Evolutionary conservation across 2,113 vertebrate species (phyloP).

Genomic region (Tamias sibiricus): DNA sequence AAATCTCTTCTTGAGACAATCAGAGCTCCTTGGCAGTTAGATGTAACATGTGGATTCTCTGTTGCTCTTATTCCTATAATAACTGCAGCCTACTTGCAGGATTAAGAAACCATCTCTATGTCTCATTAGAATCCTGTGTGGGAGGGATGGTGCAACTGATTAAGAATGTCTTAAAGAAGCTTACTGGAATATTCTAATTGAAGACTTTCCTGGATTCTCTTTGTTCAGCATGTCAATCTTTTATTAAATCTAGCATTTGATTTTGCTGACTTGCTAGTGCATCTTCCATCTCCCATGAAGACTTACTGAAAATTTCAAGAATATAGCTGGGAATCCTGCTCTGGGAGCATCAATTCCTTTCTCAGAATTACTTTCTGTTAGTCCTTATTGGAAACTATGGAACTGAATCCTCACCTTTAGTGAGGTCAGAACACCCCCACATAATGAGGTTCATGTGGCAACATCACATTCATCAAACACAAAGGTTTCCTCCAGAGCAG

Average conservation of each 20-base stretch:
- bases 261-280: slow-evolving; percentile 16
- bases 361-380: neutral
- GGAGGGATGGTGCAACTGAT: slow-evolving; percentile 41
- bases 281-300: neutral
- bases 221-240: neutral
- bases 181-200: slow-evolving; percentile 18
- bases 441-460: neutral
- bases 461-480: neutral
- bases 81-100: slow-evolving; percentile 10
- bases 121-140: slow-evolving; percentile 52
- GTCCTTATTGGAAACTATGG: neutral
- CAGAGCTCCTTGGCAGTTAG: neutral
- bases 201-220: slow-evolving; percentile 11
- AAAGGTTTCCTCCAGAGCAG: neutral
- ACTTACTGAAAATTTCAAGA: slow-evolving; percentile 22
- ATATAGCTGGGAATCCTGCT: neutral
- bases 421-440: neutral
- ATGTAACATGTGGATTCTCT: neutral
- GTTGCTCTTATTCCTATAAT: slow-evolving; percentile 32
- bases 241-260: slow-evolving; percentile 17
- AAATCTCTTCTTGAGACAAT: slow-evolving; percentile 50
- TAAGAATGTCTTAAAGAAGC: slow-evolving; percentile 61
- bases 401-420: neutral
- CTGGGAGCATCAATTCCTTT: neutral
- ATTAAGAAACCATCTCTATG: slow-evolving; percentile 45